Evolutionary conservation across 2,888 invertebrate species (phyloP).

Genomic region (Andrena praecox): DNA sequence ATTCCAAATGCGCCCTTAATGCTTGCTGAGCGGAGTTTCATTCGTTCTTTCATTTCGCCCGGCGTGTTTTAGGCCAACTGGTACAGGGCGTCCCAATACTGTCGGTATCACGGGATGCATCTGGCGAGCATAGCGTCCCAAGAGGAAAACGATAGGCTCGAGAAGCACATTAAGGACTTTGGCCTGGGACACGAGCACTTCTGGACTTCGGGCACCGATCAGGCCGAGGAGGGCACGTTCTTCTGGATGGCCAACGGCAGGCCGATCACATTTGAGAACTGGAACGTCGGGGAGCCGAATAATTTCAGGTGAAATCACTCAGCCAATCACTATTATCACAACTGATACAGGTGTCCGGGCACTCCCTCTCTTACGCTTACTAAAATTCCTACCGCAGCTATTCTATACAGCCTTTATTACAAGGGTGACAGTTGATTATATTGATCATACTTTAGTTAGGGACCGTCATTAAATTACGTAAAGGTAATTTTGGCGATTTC

Average conservation of each 20-base stretch:
- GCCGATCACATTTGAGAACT: constrained; percentile 95
- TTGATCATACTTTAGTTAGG: no score
- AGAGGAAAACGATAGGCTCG: constrained; percentile 95
- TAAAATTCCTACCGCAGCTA: no score
- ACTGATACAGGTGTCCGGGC: no score
- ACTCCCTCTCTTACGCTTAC: no score
- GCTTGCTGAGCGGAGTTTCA: constrained; percentile 8
- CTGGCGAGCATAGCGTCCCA: constrained; percentile 95
- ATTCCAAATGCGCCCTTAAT: constrained; percentile 25
- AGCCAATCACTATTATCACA: no score
- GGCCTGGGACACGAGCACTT: constrained; percentile 96
- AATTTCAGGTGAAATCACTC: constrained; percentile 88
- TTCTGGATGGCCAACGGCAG: constrained; percentile 97
- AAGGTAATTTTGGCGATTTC: no score
- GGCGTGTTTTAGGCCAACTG: constrained; percentile 91
- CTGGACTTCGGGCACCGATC: constrained; percentile 96
- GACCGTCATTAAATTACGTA: no score
- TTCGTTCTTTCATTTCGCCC: constrained; percentile 34
- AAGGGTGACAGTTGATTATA: no score
- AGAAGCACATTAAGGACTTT: constrained; percentile 95
- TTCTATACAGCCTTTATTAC: no score
- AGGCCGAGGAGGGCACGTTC: constrained; percentile 95
- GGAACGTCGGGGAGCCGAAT: constrained; percentile 97
- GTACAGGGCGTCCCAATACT: constrained; percentile 96
- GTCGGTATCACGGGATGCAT: constrained; percentile 97